Evolutionary conservation across 2,888 invertebrate genomes (phyloP), one percentile per base, ranked within the genome.

Genomic region (Pachycephus smyrnensis): DNA sequence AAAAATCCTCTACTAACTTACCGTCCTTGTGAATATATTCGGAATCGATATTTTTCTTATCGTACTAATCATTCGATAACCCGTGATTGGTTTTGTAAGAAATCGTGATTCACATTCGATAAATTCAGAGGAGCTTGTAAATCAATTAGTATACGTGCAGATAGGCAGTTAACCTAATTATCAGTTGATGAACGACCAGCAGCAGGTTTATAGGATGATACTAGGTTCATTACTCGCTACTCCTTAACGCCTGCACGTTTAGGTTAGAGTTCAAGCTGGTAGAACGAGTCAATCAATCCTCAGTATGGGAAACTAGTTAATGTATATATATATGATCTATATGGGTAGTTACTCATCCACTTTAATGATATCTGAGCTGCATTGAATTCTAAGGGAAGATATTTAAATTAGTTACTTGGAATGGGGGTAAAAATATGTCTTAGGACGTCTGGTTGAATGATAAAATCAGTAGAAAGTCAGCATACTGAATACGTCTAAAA

Each of bases 281-380:
- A 80, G 80, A 83, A 86, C 81, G 81, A 84, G 83, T 84, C 86
- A 82, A 86, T 86, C 86, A 84, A 84, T 81, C 79, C 79, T 76
- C n/a, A n/a, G 11, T 68, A 68, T 69, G 77, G 77, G 76, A 78
- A 86, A 84, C 86, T 84, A 83, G 84, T 84, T 84, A 85, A 80
- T 31, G 55, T 33, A 35, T 15, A 40, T 15, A 2, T 36, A 15
- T 40, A 40, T 40, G 40, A 1, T 23, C 23, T 23, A 15, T 40
- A 6, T 40, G 23, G 15, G 23, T 40, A 40, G 23, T 40, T 23
- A 6, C 1, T 40, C 40, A 23, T 40, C 15, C 15, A 40, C 23
- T 40, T 40, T 40, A 40, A 40, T 35, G 35, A 35, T 40, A 15
- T 23, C 6, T 40, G 15, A 40, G 15, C 40, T 40, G 40, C 40